Base-by-base conservation (phyloP, 2,888 invertebrate genomes). In the Microplitis deprimator region DNA sequence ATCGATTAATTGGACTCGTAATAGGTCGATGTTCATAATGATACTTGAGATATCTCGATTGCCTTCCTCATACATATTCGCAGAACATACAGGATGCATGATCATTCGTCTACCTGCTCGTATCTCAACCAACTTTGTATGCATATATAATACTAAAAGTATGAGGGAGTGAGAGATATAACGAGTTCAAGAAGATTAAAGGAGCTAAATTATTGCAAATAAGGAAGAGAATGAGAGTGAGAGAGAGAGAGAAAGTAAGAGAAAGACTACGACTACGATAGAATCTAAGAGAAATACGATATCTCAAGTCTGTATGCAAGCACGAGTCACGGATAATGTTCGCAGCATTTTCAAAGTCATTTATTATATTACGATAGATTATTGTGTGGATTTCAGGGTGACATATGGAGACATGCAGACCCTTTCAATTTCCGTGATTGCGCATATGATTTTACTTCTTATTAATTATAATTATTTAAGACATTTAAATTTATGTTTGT, bases 311-410 rank as follows among this genome's bases (percentile, higher is more conserved):
- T 38, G 79, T 79, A 80, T 80, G 65, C 68, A 68, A 40, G 76
- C 79, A 72, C 20, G 61, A 41, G 41, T 40, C 71, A 17, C 39
- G 77, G 83, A 83, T 84, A 84, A 81, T 82, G 82, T 83, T 78
- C 75, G 78, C 77, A 82, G 76, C 77, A 78, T 81, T 81, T 80
- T 77, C 20, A 62, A 16, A 62, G 20, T 62, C 62, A 20, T 62
- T 62, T 62, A 62, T 62, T 16, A 62, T 8, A 20, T 17, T 17
- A 16, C 62, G 20, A 62, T 6, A 17, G 62, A 62, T 62, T 62
- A 20, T 20, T 16, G 16, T 20, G 20, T n/a, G 8, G 62, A 62
- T 76, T 39, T 61, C 60, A 71, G 39, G 29, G 71, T 71, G 8
- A 61, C 71, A 61, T 39, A 68, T 68, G 68, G 20, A 39, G 60